Base-by-base conservation (phyloP, 2,797 vertebrate species). In the Pseudochirops cupreus region DNA sequence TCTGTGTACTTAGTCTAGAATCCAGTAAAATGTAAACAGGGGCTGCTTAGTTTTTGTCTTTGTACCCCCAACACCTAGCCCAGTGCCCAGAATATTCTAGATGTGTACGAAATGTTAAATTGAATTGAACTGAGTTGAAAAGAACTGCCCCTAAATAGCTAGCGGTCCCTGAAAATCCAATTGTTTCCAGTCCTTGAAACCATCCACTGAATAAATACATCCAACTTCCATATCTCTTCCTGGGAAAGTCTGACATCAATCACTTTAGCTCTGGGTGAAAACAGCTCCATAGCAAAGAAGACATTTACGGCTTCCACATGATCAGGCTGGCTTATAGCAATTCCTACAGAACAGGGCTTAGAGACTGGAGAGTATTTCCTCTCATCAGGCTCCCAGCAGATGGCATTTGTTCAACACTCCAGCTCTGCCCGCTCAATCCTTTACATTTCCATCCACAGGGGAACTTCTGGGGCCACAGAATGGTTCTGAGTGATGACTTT, bases 221-320 rank as follows among this genome's bases (percentile, higher is more conserved):
- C 95, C 95, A 92, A 91, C 21, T 58, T 18, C 52, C 39, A 82
- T 59, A 9, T 53, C 94, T 97, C 21, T 98, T 95, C 59, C 95
- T 54, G 11, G 52, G 33, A 67, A 93, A 96, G 56, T 87, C 95
- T 96, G 55, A 67, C 56, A 96, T 94, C 50, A 59, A 0, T 94
- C 93, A 94, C 62, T 94, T 52, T 93, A 92, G 93, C 97, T 97
- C 96, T 97, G 91, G 97, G 97, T 96, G 93, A 97, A 97, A 98
- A 97, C 89, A 94, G 21, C 24, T 87, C 39, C 39, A 87, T 87
- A 28, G 74, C 21, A 87, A 87, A 10, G 39, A 87, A 87, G 74
- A 87, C 39, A 50, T 50, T 87, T 87, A 87, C 39, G 11, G 93
- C 92, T 93, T 92, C 5, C 1, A 54, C 39, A 57, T 92, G 92